Evolutionary conservation across 2,888 invertebrate genomes (phyloP).

Genomic region (Aelia acuminata): DNA sequence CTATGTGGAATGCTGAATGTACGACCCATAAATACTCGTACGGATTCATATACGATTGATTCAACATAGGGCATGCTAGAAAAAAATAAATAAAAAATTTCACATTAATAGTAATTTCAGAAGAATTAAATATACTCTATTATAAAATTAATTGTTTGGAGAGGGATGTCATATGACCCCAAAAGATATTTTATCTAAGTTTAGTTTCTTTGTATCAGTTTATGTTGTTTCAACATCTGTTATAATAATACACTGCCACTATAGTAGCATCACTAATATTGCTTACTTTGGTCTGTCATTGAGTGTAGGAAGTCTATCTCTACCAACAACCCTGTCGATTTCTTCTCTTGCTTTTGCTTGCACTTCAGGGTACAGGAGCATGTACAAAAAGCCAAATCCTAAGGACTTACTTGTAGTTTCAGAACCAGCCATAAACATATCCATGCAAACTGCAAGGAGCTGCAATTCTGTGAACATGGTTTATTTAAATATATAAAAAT

Average conservation of each 20-base stretch:
- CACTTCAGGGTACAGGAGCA: constrained; percentile 80
- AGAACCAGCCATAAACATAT: constrained; percentile 89
- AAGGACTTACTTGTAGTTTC: constrained; percentile 87
- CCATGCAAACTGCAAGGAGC: constrained; percentile 84
- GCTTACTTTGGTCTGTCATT: constrained; percentile 80
- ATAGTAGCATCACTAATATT: no score
- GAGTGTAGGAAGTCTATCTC: constrained; percentile 77
- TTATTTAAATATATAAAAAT: not conserved
- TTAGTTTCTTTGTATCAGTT: no score
- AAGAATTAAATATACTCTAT: no score
- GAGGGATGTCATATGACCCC: no score
- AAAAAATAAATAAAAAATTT: constrained; percentile 61
- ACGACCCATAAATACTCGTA: constrained; percentile 85
- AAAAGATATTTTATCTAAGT: no score
- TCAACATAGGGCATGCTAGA: constrained; percentile 85
- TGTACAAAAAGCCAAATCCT: constrained; percentile 82
- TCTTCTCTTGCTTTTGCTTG: constrained; percentile 84
- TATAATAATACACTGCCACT: no score
- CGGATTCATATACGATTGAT: constrained; percentile 82
- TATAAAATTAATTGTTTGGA: no score
- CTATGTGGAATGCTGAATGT: constrained; percentile 86
- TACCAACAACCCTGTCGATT: constrained; percentile 82
- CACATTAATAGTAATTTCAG: not conserved
- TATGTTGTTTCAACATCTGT: no score
- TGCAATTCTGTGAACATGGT: constrained; percentile 75